phyloP scores from a whole-genome alignment of 2,113 vertebrate genomes.

The Callipepla squamata region DNA sequence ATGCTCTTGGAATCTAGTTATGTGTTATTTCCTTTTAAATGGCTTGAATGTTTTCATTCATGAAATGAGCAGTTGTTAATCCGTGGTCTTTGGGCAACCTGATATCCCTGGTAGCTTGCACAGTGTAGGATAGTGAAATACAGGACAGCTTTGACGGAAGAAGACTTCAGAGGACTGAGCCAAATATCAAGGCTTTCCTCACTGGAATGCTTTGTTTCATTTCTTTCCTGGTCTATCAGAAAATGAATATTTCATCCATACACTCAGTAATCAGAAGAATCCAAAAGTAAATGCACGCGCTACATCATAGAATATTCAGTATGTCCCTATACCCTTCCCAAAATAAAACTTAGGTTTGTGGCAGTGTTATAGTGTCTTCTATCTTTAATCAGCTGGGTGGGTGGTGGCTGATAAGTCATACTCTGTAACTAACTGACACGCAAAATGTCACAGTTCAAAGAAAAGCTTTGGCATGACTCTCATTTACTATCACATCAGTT shows the following conservation, averaged over 20 bases:
- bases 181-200: neutral
- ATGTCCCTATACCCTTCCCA: neutral
- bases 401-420: slow-evolving; percentile 60
- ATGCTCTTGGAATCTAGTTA: neutral
- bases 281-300: neutral
- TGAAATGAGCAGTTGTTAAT: neutral
- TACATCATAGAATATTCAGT: neutral
- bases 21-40: slow-evolving; percentile 4
- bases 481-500: slow-evolving; percentile 38
- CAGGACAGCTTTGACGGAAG: neutral
- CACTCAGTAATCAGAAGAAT: neutral
- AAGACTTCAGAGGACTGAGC: neutral
- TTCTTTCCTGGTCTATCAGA: neutral
- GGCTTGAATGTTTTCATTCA: neutral
- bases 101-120: neutral
- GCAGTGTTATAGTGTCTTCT: slow-evolving; percentile 24
- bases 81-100: neutral
- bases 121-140: neutral
- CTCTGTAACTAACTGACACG: slow-evolving; percentile 38
- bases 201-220: neutral
- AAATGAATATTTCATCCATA: neutral
- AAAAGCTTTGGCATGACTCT: slow-evolving; percentile 37
- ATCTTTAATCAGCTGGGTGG: slow-evolving; percentile 44
- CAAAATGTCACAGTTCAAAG: slow-evolving; percentile 43
- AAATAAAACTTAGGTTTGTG: slow-evolving; percentile 29